Evolutionary conservation across 1,140 invertebrate species (phyloP).

Genomic region (Drosophila tristis): DNA sequence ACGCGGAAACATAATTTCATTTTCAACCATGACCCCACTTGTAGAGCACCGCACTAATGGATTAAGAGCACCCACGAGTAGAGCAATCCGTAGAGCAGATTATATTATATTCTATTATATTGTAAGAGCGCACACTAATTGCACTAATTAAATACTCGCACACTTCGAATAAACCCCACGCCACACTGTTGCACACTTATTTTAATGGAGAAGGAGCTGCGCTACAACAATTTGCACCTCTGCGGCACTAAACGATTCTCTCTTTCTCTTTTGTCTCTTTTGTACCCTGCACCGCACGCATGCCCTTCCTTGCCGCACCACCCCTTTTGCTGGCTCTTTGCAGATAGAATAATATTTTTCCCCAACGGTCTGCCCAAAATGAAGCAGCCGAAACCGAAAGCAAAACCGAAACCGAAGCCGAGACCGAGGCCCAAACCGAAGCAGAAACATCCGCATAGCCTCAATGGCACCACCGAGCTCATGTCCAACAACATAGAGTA

Average conservation of each 20-base stretch:
- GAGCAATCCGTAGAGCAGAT: slow-evolving; percentile 8
- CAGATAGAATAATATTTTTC: slow-evolving; percentile 84
- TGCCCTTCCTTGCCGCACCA: slow-evolving; percentile 26
- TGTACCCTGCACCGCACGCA: slow-evolving; percentile 46
- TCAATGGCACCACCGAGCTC: slow-evolving; percentile 64
- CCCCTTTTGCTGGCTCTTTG: slow-evolving; percentile 48
- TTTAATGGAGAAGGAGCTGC: slow-evolving; percentile 24
- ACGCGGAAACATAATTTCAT: slow-evolving; percentile 56
- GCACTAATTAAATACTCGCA: slow-evolving; percentile 71
- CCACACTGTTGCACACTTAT: slow-evolving; percentile 21
- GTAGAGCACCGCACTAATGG: slow-evolving; percentile 27
- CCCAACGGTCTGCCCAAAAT: slow-evolving; percentile 78
- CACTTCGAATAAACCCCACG: slow-evolving; percentile 28
- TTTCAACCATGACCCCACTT: slow-evolving; percentile 29
- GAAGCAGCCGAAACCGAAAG: slow-evolving; percentile 61
- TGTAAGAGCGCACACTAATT: slow-evolving; percentile 57
- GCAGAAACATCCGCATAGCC: slow-evolving; percentile 31
- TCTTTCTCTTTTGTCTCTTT: slow-evolving; percentile 35
- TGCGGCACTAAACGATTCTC: slow-evolving; percentile 69
- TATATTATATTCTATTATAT: slow-evolving; percentile 36
- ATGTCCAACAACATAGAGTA: slow-evolving; percentile 76
- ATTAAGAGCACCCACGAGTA: slow-evolving; percentile 43
- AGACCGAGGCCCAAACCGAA: slow-evolving; percentile 27
- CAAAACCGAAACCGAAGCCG: slow-evolving; percentile 52
- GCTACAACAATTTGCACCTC: slow-evolving; percentile 64